Conservation (phyloP, 1,140 invertebrate genomes). For the Papilio helenus region DNA sequence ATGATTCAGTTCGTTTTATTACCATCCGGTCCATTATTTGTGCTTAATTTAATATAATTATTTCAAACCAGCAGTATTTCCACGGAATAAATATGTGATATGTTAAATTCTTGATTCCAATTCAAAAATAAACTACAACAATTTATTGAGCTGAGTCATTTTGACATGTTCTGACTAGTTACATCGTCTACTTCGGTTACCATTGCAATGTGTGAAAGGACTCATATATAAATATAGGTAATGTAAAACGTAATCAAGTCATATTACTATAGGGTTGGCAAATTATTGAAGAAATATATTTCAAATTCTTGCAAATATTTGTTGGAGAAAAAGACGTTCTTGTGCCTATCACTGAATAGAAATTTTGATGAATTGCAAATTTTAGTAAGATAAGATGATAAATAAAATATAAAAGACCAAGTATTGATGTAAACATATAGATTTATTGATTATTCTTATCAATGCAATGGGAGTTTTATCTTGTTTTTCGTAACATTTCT, state of each 20-base stretch:
- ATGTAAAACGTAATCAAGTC: neutral
- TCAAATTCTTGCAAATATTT: neutral
- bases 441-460: neutral
- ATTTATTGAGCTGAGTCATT: neutral
- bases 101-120: neutral
- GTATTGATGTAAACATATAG: too few species aligned
- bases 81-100: neutral
- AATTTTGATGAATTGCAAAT: too few species aligned
- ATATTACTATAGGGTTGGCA: too few species aligned
- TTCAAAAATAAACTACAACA: neutral
- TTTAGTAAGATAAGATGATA: neutral
- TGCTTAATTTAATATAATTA: neutral
- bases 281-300: too few species aligned
- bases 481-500: neutral
- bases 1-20: slow-evolving; percentile 19
- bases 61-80: neutral
- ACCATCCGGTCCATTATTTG: slow-evolving; percentile 8
- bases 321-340: neutral
- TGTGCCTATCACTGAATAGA: too few species aligned
- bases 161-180: neutral
- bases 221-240: neutral
- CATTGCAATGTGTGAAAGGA: neutral
- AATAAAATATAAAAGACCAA: too few species aligned
- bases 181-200: neutral
- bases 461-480: neutral